Base-by-base conservation (phyloP, 2,888 invertebrate genomes). In the Drosophila maculinotata region DNA sequence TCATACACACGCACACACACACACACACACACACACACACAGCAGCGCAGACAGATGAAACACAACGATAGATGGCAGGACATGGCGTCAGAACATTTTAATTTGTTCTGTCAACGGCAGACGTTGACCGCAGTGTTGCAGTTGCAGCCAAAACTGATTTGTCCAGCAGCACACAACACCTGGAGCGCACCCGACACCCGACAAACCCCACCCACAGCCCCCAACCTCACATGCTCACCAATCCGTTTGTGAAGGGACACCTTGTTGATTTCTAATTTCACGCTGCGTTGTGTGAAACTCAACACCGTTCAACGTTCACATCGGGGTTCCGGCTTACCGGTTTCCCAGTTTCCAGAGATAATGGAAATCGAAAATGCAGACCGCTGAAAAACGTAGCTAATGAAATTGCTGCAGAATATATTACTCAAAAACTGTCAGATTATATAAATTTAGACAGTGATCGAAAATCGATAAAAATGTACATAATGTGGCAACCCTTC, bases 281-380 rank as follows among this genome's bases (percentile, higher is more conserved):
- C 89, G 89, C 74, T 84, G 76, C 67, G 88, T 74, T 81, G 88
- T 87, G 86, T 81, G 89, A 88, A 89, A 89, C 76, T 89, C 87
- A 84, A 75, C 86, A 87, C 89, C 79, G 79, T 75, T 65, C 78
- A 48, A 35, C 33, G 35, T 15, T 20, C 49, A 14, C 38, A 45
- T 23, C 42, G 42, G 30, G n/a, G 39, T 9, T 33, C 45, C 39
- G 48, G 35, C 17, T 30, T 9, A 15, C 26, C 15, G 31, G 30
- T 10, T 25, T 30, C 9, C 15, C 38, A 26, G 14, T 15, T 39
- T 70, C 10, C 45, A 17, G 3, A 20, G 6, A 47, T 44, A 59
- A 58, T 63, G 69, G n/a, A 68, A 66, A 64, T 31, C 49, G 69
- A 62, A 64, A 65, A n/a, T n/a, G n/a, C n/a, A n/a, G n/a, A n/a